Base-by-base conservation (phyloP, 2,113 vertebrate species). In the Stictonetta naevosa region DNA sequence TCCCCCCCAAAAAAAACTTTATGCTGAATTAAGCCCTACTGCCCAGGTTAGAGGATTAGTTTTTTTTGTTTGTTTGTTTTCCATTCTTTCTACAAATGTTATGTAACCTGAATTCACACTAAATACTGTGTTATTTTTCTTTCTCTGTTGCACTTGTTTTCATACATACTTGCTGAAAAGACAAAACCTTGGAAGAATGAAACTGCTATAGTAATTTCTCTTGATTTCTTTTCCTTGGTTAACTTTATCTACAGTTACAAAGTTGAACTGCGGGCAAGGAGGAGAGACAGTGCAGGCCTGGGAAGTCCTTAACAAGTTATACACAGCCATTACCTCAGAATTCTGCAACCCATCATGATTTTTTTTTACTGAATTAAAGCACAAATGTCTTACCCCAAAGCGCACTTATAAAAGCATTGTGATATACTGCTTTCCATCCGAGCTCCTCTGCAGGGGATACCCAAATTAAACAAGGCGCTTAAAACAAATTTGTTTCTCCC, bases 361-460 rank as follows among this genome's bases (percentile, higher is more conserved):
- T 64, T 40, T 40, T 63, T 40, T 33, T 64, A 83, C 67, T 82
- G 76, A 96, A 96, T 94, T 62, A 94, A 94, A 88, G 17, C 59
- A 58, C 23, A 17, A 74, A 44, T 89, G 88, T 91, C 23, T 10
- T 73, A 91, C 31, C 44, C 58, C 73, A 52, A 95, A 85, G 59
- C 28, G 76, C 64, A 86, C 28, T 91, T 78, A 50, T 64, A 66
- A 86, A 94, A 90, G 19, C 29, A n/a, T 89, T 38, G 76, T 34
- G 50, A 50, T 33, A 44, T 46, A 96, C 33, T 59, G 66, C 40
- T 82, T 79, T 69, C 29, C 28, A 86, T 36, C 60, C 36, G 36
- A 74, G 25, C 6, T 90, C 34, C 33, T 88, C 73, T 56, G 66
- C 5, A 33, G 28, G 6, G 40, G 11, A 73, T 72, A 86, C 3